Percentiles rank a stretch among this genome's conserved stretches.
These are phyloP conservation scores for Calliopsis andreniformis DNA, from an alignment of 1,140 invertebrate genomes.

Conservation along the genomic window DNA sequence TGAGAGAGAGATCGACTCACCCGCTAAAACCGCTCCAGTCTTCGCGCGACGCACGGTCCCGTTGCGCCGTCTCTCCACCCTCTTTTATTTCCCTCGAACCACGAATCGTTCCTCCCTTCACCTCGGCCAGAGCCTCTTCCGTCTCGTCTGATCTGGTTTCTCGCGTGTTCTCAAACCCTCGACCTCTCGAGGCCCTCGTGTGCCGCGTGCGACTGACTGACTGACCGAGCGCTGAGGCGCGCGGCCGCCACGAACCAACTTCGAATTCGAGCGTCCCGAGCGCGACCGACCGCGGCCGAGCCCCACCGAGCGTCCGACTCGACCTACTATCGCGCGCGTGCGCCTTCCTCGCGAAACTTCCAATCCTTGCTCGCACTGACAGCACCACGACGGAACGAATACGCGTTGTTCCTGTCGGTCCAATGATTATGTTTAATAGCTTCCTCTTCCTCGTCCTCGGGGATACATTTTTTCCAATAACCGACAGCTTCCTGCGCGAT, in stretches of 20 bases:
- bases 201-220: slow-evolving; percentile 63
- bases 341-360: slow-evolving; percentile 19
- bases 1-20: slow-evolving; percentile 51
- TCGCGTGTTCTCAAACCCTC: slow-evolving; percentile 42
- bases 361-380: slow-evolving; percentile 28
- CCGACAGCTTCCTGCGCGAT: not conserved
- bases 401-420: not conserved
- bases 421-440: not conserved
- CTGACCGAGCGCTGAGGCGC: slow-evolving; percentile 44
- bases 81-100: not conserved
- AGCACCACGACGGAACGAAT: slow-evolving; percentile 9
- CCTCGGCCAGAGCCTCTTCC: slow-evolving; percentile 12
- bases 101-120: not conserved
- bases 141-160: slow-evolving; percentile 23
- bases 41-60: slow-evolving; percentile 24
- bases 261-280: slow-evolving; percentile 47
- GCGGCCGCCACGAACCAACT: slow-evolving; percentile 45
- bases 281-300: slow-evolving; percentile 25
- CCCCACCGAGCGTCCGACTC: slow-evolving; percentile 22
- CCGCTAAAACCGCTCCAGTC: slow-evolving; percentile 30
- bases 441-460: not conserved
- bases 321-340: slow-evolving; percentile 60
- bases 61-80: not conserved
- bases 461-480: not conserved
- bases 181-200: slow-evolving; percentile 45